Percentiles rank a stretch among this genome's conserved stretches.
Evolutionary conservation across 2,113 vertebrate species (phyloP).

Genomic region (Vombatus ursinus): DNA sequence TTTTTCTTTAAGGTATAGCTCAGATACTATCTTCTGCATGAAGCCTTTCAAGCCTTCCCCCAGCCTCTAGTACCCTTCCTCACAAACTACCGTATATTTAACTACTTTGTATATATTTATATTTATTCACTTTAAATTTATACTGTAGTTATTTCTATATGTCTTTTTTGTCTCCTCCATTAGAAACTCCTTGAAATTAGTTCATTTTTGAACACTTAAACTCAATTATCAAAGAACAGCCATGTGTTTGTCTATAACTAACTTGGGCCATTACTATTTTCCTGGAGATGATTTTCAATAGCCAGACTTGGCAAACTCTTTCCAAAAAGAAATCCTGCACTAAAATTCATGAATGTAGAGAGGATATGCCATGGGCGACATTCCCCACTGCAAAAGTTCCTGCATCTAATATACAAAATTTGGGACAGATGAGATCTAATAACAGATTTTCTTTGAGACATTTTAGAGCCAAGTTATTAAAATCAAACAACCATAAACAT

Average conservation of each 20-base stretch:
- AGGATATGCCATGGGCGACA: background rate
- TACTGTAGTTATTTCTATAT: background rate
- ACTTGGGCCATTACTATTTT: background rate
- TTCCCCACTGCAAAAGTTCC: background rate
- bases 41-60: background rate
- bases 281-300: background rate
- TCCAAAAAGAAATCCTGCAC: background rate
- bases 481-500: conserved; percentile 15
- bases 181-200: no score
- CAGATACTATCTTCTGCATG: background rate
- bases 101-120: background rate
- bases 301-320: background rate
- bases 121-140: background rate
- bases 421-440: background rate
- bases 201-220: background rate
- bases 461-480: background rate
- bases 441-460: background rate
- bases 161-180: background rate
- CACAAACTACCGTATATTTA: background rate
- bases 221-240: background rate
- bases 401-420: background rate
- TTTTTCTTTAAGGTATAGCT: background rate
- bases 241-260: background rate
- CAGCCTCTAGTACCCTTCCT: background rate
- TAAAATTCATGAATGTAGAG: background rate